A percentile compares a stretch with the other conserved stretches of the same genome.
phyloP scores from a whole-genome alignment of 2,888 invertebrate genomes.

The Tuberolachnus salignus region DNA sequence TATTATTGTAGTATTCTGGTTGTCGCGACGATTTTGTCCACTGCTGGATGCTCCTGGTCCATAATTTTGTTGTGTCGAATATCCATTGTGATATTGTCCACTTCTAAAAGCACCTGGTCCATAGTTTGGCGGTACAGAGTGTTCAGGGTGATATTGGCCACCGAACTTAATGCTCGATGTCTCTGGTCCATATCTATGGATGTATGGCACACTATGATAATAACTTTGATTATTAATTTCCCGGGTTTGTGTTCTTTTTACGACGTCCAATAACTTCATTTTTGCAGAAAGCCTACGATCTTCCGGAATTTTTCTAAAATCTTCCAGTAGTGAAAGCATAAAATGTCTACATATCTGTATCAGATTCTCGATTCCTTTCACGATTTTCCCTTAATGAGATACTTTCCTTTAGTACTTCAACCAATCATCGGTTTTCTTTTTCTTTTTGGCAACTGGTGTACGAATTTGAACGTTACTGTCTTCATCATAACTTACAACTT shows the following conservation, averaged over 20 bases:
- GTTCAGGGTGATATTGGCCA: constrained; percentile 11
- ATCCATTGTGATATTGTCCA: constrained; percentile 8
- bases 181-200: background rate
- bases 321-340: no score
- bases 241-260: no score
- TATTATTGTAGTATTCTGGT: no score
- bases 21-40: constrained; percentile 11
- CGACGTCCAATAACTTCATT: no score
- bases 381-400: no score
- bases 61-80: background rate
- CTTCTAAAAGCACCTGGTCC: background rate
- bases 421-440: no score
- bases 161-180: background rate
- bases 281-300: no score
- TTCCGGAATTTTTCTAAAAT: background rate
- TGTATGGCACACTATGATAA: constrained; percentile 5
- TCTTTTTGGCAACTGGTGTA: no score
- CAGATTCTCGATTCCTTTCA: no score
- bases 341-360: background rate
- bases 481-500: no score
- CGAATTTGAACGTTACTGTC: no score
- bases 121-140: background rate
- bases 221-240: constrained; percentile 10
- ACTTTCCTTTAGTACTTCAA: no score
- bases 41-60: constrained; percentile 5